These are phyloP conservation scores for Megalops cyprinoides DNA, from an alignment of 2,797 vertebrate genomes.

Conservation along the genomic window DNA sequence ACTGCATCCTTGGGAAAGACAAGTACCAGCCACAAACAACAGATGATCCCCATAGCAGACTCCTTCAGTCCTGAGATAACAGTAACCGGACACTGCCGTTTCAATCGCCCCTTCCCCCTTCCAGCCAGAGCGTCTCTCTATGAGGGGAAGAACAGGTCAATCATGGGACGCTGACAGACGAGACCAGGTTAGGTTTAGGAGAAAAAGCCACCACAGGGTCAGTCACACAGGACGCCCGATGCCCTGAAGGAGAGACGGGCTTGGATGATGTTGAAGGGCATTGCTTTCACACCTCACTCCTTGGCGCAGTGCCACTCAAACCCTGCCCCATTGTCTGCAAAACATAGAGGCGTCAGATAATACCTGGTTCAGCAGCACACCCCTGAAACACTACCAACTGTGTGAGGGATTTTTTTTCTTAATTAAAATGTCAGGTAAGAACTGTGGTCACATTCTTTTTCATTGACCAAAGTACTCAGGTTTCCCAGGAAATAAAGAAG, in stretches of 20 bases:
- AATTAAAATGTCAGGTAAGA: slow-evolving; percentile 9
- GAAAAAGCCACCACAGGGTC: slow-evolving; percentile 67
- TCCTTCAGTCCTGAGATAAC: slow-evolving; percentile 69
- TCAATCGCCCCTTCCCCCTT: slow-evolving; percentile 17
- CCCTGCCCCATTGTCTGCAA: neutral
- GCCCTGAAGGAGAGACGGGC: slow-evolving; percentile 37
- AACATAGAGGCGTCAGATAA: slow-evolving; percentile 4
- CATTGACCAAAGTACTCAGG: neutral
- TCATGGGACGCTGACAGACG: slow-evolving; percentile 77
- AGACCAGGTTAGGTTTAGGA: slow-evolving; percentile 71
- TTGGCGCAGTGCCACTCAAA: neutral
- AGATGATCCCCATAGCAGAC: slow-evolving; percentile 65
- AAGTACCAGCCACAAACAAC: slow-evolving; percentile 64
- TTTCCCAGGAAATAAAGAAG: slow-evolving; percentile 7
- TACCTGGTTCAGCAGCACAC: neutral
- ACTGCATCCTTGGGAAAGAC: slow-evolving; percentile 65
- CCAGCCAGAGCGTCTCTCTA: slow-evolving; percentile 70
- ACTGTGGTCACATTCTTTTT: neutral
- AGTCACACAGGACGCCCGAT: slow-evolving; percentile 53
- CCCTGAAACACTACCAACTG: neutral
- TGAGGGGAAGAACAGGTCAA: slow-evolving; percentile 70
- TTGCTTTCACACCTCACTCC: slow-evolving; percentile 59
- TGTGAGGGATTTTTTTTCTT: neutral
- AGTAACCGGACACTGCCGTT: slow-evolving; percentile 76
- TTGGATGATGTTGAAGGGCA: slow-evolving; percentile 43